Evolutionary conservation across 2,888 invertebrate genomes (phyloP).

Genomic region (Stenotaenia linearis): DNA sequence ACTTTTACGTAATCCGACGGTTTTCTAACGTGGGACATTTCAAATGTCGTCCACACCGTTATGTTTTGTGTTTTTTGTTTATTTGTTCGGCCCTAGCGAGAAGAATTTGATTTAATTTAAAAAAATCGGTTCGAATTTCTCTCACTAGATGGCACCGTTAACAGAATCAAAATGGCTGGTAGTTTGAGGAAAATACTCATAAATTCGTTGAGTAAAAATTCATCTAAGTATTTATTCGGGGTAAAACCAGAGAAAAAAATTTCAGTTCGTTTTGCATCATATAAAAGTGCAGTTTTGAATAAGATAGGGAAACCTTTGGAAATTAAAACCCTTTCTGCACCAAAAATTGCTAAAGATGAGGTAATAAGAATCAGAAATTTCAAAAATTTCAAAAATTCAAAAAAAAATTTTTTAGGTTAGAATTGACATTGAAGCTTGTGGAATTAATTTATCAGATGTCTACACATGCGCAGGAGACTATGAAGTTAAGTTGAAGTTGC

Average conservation of each 20-base stretch:
- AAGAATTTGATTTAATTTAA: neutral
- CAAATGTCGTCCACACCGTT: neutral
- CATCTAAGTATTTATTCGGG: neutral
- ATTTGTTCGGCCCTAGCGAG: neutral
- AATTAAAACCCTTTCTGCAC: constrained; percentile 50
- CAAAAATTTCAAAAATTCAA: neutral
- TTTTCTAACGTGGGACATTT: constrained; percentile 29
- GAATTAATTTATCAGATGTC: constrained; percentile 60
- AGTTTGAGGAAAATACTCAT: neutral
- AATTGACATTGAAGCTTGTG: constrained; percentile 58
- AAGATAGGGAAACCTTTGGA: constrained; percentile 52
- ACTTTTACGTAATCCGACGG: constrained; percentile 14
- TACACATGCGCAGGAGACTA: constrained; percentile 53
- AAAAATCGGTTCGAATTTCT: neutral
- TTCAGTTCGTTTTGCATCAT: constrained; percentile 31
- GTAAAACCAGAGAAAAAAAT: neutral
- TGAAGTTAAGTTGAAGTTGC: constrained; percentile 50
- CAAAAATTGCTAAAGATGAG: constrained; percentile 51
- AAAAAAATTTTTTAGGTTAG: constrained; percentile 52
- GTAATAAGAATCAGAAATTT: constrained; percentile 41
- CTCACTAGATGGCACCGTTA: neutral
- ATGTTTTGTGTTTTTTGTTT: neutral
- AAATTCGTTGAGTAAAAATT: neutral
- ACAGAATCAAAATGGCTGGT: neutral
- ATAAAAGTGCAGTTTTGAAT: constrained; percentile 54